phyloP scores from a whole-genome alignment of 2,113 vertebrate genomes.

The Festucalex cinctus region DNA sequence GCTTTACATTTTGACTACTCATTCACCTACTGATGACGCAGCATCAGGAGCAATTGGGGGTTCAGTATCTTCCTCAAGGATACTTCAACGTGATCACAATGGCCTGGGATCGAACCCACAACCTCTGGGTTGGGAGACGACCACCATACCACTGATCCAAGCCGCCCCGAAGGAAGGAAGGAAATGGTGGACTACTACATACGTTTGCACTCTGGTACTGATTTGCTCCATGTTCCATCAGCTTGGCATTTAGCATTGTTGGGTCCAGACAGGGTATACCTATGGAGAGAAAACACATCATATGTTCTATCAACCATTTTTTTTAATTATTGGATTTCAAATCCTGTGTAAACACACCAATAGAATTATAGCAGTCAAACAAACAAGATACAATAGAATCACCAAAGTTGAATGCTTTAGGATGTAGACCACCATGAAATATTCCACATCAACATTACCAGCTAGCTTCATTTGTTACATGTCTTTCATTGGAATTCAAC shows the following conservation, averaged over 20 bases:
- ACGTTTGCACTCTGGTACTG: conserved; percentile 76
- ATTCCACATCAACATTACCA: neutral
- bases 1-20: too few species aligned
- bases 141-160: too few species aligned
- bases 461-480: neutral
- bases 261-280: conserved; percentile 76
- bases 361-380: too few species aligned
- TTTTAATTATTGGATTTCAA: neutral
- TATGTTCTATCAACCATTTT: neutral
- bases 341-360: too few species aligned
- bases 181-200: conserved; percentile 45
- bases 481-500: neutral
- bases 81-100: too few species aligned
- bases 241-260: conserved; percentile 70
- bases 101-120: too few species aligned
- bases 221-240: conserved; percentile 76
- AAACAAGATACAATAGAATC: too few species aligned
- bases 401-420: too few species aligned
- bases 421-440: neutral
- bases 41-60: too few species aligned
- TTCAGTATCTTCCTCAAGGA: too few species aligned
- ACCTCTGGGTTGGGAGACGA: too few species aligned
- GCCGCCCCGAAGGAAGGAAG: neutral
- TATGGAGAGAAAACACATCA: conserved; percentile 47
- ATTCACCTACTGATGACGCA: too few species aligned